These are phyloP conservation scores for Channa maculata DNA, from an alignment of 2,113 vertebrate genomes.

Conservation along the genomic window DNA sequence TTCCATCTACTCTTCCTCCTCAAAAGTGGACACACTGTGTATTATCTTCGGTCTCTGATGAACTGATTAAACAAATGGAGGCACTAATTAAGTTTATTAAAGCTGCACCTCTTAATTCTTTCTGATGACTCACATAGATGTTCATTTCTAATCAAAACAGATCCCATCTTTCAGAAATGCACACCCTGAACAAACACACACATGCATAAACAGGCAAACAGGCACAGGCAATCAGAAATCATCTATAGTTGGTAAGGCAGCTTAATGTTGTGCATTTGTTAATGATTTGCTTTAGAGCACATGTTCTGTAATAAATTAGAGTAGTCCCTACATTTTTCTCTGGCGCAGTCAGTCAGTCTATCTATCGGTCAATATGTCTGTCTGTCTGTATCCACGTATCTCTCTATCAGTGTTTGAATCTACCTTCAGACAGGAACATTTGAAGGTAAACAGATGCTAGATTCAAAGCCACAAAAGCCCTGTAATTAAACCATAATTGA, in stretches of 20 bases:
- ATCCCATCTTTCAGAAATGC: conserved; percentile 39
- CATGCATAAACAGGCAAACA: neutral
- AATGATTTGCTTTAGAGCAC: conserved; percentile 56
- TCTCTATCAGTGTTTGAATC: conserved; percentile 32
- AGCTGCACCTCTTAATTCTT: conserved; percentile 37
- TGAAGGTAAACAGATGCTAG: conserved; percentile 9
- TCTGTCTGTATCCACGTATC: too few relatives aligned
- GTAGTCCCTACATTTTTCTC: conserved; percentile 42
- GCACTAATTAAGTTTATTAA: conserved; percentile 64
- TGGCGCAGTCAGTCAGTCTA: neutral
- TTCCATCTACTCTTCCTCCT: neutral
- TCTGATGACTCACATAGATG: conserved; percentile 48
- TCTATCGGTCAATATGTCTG: neutral
- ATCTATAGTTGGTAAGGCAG: conserved; percentile 34
- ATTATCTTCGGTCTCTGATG: conserved; percentile 41
- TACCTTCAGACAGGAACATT: conserved; percentile 21
- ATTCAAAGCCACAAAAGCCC: conserved; percentile 37
- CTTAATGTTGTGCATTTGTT: conserved; percentile 38
- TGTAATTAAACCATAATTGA: conserved; percentile 7
- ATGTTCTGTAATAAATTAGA: conserved; percentile 41
- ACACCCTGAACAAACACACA: too few relatives aligned
- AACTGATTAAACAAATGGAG: conserved; percentile 61
- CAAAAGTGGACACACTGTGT: conserved; percentile 8
- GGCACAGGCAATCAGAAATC: conserved; percentile 43
- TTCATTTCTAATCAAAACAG: conserved; percentile 60